phyloP scores from a whole-genome alignment of 2,113 vertebrate genomes.

The Lagopus leucura region DNA sequence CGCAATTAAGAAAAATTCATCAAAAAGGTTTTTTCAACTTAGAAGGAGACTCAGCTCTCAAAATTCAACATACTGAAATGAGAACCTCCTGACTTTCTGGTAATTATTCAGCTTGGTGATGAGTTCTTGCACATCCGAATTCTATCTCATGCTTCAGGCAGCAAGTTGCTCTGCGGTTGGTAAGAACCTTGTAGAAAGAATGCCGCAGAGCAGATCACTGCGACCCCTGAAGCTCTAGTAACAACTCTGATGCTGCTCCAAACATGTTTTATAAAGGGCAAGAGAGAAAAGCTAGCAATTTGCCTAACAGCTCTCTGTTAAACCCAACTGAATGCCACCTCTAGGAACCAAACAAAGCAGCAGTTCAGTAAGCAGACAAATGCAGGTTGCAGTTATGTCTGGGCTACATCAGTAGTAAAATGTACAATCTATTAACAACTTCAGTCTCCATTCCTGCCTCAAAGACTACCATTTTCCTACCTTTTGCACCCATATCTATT shows the following conservation, averaged over 20 bases:
- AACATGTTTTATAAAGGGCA: neutral
- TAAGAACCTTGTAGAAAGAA: neutral
- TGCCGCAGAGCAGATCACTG: neutral
- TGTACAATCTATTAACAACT: neutral
- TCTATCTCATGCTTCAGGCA: constrained; percentile 1
- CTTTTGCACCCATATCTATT: neutral
- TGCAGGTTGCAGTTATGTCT: neutral
- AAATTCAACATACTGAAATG: neutral
- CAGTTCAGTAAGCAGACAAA: neutral
- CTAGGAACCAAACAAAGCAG: constrained; percentile 1
- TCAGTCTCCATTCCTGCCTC: neutral
- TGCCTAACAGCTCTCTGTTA: rapidly evolving
- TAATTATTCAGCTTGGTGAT: neutral
- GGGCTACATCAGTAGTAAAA: neutral
- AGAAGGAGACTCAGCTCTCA: neutral
- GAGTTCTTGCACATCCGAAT: neutral
- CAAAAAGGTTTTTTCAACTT: neutral
- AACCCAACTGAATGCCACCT: neutral
- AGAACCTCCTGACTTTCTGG: neutral
- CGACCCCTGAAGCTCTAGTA: neutral
- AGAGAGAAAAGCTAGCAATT: neutral
- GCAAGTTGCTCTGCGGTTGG: neutral
- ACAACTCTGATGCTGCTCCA: neutral
- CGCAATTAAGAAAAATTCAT: neutral
- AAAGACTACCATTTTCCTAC: neutral